Conservation (phyloP, 2,888 invertebrate species). For the Thereva nobilitata region DNA sequence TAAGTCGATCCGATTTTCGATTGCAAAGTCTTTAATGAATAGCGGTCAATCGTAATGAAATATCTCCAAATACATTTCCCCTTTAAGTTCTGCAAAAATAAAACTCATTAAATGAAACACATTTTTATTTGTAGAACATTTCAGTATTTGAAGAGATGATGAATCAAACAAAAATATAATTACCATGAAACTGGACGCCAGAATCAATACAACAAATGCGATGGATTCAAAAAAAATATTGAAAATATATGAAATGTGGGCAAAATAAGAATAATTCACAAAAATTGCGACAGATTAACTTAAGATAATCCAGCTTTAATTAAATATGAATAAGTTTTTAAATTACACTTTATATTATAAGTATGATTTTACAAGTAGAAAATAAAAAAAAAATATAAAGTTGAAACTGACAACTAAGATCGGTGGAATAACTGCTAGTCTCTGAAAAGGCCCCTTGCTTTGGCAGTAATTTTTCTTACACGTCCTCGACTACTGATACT, state of each 20-base stretch:
- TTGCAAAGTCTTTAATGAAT: too few species aligned
- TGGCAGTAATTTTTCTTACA: constrained; percentile 78
- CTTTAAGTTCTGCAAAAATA: too few species aligned
- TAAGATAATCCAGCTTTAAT: constrained; percentile 6
- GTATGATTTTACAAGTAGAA: constrained; percentile 22
- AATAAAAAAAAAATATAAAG: constrained; percentile 6
- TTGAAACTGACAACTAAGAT: constrained; percentile 1
- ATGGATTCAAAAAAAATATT: too few species aligned
- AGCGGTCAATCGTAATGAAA: too few species aligned
- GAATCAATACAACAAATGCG: too few species aligned
- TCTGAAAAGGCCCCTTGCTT: constrained; percentile 69
- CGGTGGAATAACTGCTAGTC: constrained; percentile 48
- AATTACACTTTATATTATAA: constrained; percentile 27
- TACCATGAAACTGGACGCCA: background rate
- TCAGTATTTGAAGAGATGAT: constrained; percentile 14
- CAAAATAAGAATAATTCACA: too few species aligned
- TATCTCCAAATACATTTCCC: too few species aligned
- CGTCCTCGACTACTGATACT: constrained; percentile 82
- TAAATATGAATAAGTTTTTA: constrained; percentile 19
- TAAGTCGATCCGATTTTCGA: too few species aligned
- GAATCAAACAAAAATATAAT: constrained; percentile 20
- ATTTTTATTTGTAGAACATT: constrained; percentile 24
- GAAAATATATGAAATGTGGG: too few species aligned
- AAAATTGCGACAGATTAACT: too few species aligned
- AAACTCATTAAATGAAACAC: constrained; percentile 4